Conservation (phyloP, 2,113 vertebrate genomes). For the Ictalurus furcatus region DNA sequence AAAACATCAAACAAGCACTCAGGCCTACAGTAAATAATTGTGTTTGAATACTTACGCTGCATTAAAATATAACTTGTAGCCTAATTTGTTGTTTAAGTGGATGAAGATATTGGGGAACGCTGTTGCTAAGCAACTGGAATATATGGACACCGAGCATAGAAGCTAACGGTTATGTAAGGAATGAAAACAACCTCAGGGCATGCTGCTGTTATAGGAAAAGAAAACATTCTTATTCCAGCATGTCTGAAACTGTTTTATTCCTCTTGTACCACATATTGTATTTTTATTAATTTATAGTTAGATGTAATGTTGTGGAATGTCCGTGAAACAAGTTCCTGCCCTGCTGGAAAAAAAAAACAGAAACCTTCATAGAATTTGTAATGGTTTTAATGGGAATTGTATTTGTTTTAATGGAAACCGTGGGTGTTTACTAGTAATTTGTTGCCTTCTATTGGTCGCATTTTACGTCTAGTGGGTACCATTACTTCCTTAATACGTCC, state of each 20-base stretch:
- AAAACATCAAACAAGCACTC: not conserved
- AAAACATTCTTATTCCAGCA: not conserved
- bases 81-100: not conserved
- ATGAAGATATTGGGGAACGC: not conserved
- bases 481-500: too few species aligned
- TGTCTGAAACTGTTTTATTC: not conserved
- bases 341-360: too few species aligned
- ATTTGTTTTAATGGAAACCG: too few species aligned
- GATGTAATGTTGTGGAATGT: not conserved
- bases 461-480: too few species aligned
- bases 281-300: not conserved
- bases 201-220: not conserved
- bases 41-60: not conserved
- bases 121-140: constrained; percentile 11
- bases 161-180: not conserved
- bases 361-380: too few species aligned
- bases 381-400: too few species aligned
- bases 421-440: too few species aligned
- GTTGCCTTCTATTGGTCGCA: too few species aligned
- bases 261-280: not conserved
- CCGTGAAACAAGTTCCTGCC: not conserved
- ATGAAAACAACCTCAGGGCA: not conserved
- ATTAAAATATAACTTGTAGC: not conserved
- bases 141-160: not conserved
- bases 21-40: not conserved